Evolutionary conservation across 2,797 vertebrate species (phyloP), one percentile per base, ranked within the genome.

Genomic region (Masticophis lateralis): DNA sequence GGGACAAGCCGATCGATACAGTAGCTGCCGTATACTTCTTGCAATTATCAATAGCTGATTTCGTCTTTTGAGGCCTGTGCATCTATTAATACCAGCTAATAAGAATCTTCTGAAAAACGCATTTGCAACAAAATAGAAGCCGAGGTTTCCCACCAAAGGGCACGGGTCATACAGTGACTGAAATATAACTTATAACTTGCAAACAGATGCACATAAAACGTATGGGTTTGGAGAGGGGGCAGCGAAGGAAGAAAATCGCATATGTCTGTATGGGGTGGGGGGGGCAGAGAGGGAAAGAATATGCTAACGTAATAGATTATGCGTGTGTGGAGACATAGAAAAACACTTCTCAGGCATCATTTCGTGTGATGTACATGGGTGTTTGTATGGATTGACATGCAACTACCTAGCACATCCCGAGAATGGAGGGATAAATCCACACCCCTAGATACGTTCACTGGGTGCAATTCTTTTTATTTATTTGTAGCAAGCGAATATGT

Each of bases 11-110:
- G 98, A 99, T 99, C 99, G 98, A 99, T 99, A 99, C 98, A 98
- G 98, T 98, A 98, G 99, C 99, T 98, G 98, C 98, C 98, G 98
- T 99, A 98, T 98, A 99, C 98, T 99, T 98, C 98, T 98, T 98
- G 98, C 98, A 99, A 99, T 99, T 99, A 99, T 99, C 99, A 99
- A 99, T 99, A 99, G 98, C 98, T 99, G 99, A 99, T 99, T 99
- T 99, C 98, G 98, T 99, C 98, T 99, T 99, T 98, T 98, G 97
- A 98, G 98, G 98, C 98, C 98, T 98, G 57, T 93, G 98, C 98
- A 99, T 99, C 98, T 99, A 99, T 99, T 99, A 99, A 99, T 99
- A 98, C 98, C 97, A 98, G 98, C 98, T 98, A 99, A 99, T 99
- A 99, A 99, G 98, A 98, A 98, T 98, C 98, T 97, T 98, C 98